phyloP scores from a whole-genome alignment of 2,113 vertebrate species.

The Ascaphus truei region DNA sequence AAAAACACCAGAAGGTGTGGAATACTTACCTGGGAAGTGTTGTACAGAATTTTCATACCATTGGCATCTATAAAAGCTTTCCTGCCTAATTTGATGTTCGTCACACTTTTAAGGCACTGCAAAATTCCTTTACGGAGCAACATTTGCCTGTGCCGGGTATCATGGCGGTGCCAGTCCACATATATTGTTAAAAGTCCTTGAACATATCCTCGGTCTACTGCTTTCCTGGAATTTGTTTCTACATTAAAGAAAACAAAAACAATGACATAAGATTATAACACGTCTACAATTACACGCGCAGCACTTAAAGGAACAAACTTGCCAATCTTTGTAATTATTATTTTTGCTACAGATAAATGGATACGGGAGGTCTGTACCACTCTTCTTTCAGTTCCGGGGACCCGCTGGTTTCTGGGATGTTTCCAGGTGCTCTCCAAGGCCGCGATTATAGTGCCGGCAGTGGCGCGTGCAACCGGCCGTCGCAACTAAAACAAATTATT shows the following conservation, averaged over 20 bases:
- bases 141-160: conserved; percentile 86
- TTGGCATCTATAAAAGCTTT: conserved; percentile 89
- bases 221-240: conserved; percentile 91
- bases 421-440: no score
- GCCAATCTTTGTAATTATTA: no score
- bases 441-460: no score
- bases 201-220: conserved; percentile 84
- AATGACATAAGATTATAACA: conserved; percentile 45
- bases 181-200: conserved; percentile 80
- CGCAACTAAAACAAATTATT: no score
- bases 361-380: no score
- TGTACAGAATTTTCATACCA: conserved; percentile 92
- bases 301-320: no score
- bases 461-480: no score
- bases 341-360: no score
- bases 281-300: no score
- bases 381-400: no score
- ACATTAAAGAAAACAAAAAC: conserved; percentile 45
- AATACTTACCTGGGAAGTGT: conserved; percentile 79
- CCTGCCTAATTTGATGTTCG: conserved; percentile 89
- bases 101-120: conserved; percentile 87
- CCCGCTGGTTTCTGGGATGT: no score
- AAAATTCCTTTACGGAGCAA: conserved; percentile 91
- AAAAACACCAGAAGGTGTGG: no score
- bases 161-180: conserved; percentile 93